A percentile compares a stretch with the other conserved stretches of the same genome.
Evolutionary conservation across 2,888 invertebrate genomes (phyloP).

Genomic region (Scaptomyza caliginosa): DNA sequence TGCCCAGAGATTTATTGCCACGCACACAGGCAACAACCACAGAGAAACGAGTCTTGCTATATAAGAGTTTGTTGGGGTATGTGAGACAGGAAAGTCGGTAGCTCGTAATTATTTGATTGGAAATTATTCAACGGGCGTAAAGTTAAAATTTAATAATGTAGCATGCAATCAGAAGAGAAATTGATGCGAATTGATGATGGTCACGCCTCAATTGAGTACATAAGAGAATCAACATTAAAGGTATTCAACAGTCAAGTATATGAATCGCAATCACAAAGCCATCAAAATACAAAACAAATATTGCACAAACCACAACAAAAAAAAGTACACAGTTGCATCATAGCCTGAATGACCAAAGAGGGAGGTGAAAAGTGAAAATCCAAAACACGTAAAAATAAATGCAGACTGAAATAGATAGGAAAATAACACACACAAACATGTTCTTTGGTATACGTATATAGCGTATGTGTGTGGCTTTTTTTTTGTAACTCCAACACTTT

Average conservation of each 20-base stretch:
- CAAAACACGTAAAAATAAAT: background rate
- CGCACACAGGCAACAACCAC: conserved; percentile 45
- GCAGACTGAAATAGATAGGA: background rate
- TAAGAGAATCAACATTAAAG: conserved; percentile 15
- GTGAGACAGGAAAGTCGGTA: conserved; percentile 39
- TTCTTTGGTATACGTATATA: no score
- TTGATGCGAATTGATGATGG: conserved; percentile 36
- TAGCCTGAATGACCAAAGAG: conserved; percentile 20
- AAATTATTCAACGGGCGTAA: conserved; percentile 66
- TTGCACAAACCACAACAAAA: conserved; percentile 22
- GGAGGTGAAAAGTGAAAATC: conserved; percentile 22
- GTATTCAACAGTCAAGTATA: background rate
- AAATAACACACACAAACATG: background rate
- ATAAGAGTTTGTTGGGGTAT: background rate
- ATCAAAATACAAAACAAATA: conserved; percentile 11
- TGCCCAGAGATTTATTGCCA: conserved; percentile 61
- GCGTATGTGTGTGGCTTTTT: background rate
- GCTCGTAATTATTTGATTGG: conserved; percentile 70
- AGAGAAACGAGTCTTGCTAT: conserved; percentile 3
- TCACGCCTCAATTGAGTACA: conserved; percentile 1
- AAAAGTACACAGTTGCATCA: background rate
- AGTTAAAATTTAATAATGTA: conserved; percentile 62
- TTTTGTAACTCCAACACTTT: background rate
- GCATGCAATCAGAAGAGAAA: conserved; percentile 50
- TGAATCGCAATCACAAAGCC: background rate